These are phyloP conservation scores for Coranthus polyacanthus DNA, from an alignment of 2,797 vertebrate species.

Conservation along the genomic window DNA sequence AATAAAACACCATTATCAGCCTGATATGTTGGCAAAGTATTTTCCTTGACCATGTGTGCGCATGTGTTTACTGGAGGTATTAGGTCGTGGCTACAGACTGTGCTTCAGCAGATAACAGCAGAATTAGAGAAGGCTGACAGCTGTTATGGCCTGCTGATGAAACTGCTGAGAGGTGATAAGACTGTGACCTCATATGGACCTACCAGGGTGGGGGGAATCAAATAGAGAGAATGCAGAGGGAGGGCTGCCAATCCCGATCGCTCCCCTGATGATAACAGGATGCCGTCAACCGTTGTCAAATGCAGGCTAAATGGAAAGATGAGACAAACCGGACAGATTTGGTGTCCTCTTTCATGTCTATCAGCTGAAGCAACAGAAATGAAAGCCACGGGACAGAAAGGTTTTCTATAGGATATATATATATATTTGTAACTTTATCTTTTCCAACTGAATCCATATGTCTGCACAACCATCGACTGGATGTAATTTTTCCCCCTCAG, in stretches of 20 bases:
- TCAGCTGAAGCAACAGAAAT: slow-evolving; percentile 1
- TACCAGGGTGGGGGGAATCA: slow-evolving; percentile 3
- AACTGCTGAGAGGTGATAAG: slow-evolving; percentile 59
- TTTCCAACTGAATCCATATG: slow-evolving; percentile 6
- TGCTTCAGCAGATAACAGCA: slow-evolving; percentile 57
- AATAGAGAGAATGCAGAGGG: slow-evolving; percentile 12
- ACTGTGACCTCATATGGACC: slow-evolving; percentile 37
- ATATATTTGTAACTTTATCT: slow-evolving; percentile 12
- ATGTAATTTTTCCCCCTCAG: slow-evolving; percentile 7
- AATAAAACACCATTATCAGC: not conserved
- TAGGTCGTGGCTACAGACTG: slow-evolving; percentile 33
- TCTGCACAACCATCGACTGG: not conserved
- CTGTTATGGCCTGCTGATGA: slow-evolving; percentile 47
- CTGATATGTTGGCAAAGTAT: not conserved
- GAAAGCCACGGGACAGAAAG: not conserved
- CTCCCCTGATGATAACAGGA: slow-evolving; percentile 26
- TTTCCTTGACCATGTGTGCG: not conserved
- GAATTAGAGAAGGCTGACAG: slow-evolving; percentile 46
- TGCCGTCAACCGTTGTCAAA: slow-evolving; percentile 24
- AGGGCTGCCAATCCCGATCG: slow-evolving; percentile 12
- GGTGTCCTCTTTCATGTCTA: slow-evolving; percentile 10
- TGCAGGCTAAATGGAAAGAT: slow-evolving; percentile 17
- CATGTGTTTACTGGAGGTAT: slow-evolving; percentile 6
- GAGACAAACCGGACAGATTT: slow-evolving; percentile 16
- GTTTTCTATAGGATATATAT: not conserved